phyloP scores from a whole-genome alignment of 1,140 invertebrate species.

The Calycopis cecrops region DNA sequence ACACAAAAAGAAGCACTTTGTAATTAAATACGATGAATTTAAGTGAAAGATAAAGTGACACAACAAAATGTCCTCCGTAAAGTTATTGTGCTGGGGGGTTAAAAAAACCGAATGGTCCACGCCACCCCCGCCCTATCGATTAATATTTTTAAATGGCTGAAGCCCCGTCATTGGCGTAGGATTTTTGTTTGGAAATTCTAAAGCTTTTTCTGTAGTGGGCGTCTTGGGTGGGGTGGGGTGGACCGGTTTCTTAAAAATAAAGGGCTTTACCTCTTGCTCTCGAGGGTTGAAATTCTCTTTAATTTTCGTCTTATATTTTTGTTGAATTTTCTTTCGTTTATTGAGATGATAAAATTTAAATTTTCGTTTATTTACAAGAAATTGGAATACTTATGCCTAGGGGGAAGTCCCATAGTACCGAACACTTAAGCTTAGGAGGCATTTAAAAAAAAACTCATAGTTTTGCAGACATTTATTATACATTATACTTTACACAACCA shows the following conservation, averaged over 20 bases:
- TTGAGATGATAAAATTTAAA: too few species aligned
- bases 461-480: too few species aligned
- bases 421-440: too few species aligned
- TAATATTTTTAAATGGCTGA: slow-evolving; percentile 48
- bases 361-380: too few species aligned
- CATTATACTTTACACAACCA: too few species aligned
- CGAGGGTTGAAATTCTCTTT: slow-evolving; percentile 21
- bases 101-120: slow-evolving; percentile 12
- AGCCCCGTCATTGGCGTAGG: slow-evolving; percentile 44
- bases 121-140: slow-evolving; percentile 47
- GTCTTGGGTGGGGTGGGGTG: slow-evolving; percentile 41
- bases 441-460: too few species aligned
- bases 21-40: neutral
- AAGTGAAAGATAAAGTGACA: neutral
- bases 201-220: slow-evolving; percentile 65
- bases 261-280: slow-evolving; percentile 20
- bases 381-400: too few species aligned
- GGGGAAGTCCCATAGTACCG: too few species aligned
- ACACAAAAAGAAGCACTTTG: too few species aligned
- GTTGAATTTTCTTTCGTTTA: neutral
- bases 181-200: slow-evolving; percentile 63
- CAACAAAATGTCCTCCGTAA: slow-evolving; percentile 2
- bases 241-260: slow-evolving; percentile 39
- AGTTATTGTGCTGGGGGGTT: neutral
- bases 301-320: slow-evolving; percentile 19